Evolutionary conservation across 2,797 vertebrate species (phyloP).

Genomic region (Acanthis flammea): DNA sequence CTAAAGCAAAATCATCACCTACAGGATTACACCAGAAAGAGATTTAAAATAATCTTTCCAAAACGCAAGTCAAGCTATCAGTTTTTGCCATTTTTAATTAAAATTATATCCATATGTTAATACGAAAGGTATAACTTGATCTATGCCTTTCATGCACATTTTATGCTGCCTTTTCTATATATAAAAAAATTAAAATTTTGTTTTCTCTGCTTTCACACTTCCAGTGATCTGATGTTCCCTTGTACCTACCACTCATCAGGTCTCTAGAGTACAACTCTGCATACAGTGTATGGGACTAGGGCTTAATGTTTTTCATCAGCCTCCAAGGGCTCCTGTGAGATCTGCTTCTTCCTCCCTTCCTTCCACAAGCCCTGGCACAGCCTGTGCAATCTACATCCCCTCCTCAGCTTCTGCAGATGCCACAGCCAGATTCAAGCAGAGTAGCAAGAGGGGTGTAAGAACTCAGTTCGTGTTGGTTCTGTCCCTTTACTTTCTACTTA

Average conservation of each 20-base stretch:
- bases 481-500: not conserved
- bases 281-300: too few species aligned
- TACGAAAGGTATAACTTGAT: not conserved
- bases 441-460: accelerated
- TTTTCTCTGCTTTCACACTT: not conserved
- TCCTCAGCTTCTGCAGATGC: not conserved
- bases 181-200: accelerated
- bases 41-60: not conserved
- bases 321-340: not conserved
- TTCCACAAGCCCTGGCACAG: not conserved
- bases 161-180: not conserved
- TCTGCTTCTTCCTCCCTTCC: not conserved
- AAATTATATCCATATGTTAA: not conserved
- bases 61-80: not conserved
- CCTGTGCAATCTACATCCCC: not conserved
- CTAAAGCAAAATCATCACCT: not conserved
- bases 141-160: not conserved
- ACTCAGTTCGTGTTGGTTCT: accelerated
- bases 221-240: not conserved
- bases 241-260: not conserved
- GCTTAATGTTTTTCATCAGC: not conserved
- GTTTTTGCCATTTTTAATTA: not conserved
- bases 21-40: not conserved
- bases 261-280: not conserved
- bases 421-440: accelerated